Base-by-base conservation (phyloP, 2,797 vertebrate genomes). In the Enteromius paludinosus region DNA sequence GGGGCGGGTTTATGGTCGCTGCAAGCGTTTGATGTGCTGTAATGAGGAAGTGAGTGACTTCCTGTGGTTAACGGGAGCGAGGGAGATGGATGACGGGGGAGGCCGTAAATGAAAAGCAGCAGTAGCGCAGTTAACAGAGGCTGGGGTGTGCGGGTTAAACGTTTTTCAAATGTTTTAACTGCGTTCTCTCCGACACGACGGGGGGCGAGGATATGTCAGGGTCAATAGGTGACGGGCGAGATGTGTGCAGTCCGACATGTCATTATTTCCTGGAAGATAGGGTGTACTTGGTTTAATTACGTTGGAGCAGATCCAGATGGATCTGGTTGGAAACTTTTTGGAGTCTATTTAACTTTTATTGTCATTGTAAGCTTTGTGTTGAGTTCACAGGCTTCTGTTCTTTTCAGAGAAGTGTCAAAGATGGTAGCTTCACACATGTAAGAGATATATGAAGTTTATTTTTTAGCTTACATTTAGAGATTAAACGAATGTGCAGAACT, bases 41-140 rank as follows among this genome's bases (percentile, higher is more conserved):
- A 96, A 97, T 98, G 96, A 96, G 92, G 93, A 95, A 94, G 93
- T 96, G 95, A 97, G 96, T 94, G 93, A 96, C 95, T 96, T 96
- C 95, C 95, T 96, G 95, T 95, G 94, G 94, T 93, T 94, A 90
- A 92, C 91, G 92, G 93, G 92, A 96, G 91, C 92, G 90, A 91
- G 92, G 91, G 87, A 89, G 82, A 70, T 76, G 66, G 49, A 71
- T 79, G 82, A 82, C 43, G 85, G 65, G 66, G 68, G 80, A 61
- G 54, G 77, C 54, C 65, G 61, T 79, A 88, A 88, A 88, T 88
- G 87, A 86, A 81, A 88, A 88, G 83, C 87, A 88, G 85, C 86
- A 82, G 87, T 82, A 83, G 74, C 15, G n/a, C 28, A 59, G 83
- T 59, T 52, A 74, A 77, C 85, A 85, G 80, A 81, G 61, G 65